Evolutionary conservation across 1,140 invertebrate genomes (phyloP).

Genomic region (Diploscapter pachys): DNA sequence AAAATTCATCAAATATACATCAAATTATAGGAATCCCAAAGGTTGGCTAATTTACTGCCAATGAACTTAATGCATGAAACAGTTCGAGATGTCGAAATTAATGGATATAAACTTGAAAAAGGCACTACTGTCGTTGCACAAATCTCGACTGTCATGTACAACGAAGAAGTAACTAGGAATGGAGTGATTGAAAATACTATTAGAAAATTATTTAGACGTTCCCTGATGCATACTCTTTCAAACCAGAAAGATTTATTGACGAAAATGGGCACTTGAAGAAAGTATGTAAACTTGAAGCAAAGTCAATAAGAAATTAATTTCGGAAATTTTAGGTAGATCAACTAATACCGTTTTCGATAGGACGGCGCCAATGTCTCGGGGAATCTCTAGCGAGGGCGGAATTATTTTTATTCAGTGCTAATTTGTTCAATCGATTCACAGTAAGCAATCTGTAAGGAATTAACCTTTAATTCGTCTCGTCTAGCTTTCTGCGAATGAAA

Average conservation of each 20-base stretch:
- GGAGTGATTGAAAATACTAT: neutral
- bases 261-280: conserved; percentile 72
- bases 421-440: conserved; percentile 77
- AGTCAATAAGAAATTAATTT: neutral
- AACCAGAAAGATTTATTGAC: conserved; percentile 76
- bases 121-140: conserved; percentile 78
- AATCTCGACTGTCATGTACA: conserved; percentile 81
- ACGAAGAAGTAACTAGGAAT: conserved; percentile 62
- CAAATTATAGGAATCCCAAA: conserved; percentile 35
- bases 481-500: too few relatives aligned
- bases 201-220: conserved; percentile 64
- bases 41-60: conserved; percentile 31
- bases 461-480: too few relatives aligned
- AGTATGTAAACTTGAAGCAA: conserved; percentile 51
- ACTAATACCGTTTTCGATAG: conserved; percentile 85
- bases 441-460: neutral
- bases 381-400: conserved; percentile 85
- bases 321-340: conserved; percentile 70
- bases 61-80: conserved; percentile 24
- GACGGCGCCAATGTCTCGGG: conserved; percentile 78
- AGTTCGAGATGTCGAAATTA: conserved; percentile 68
- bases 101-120: conserved; percentile 73
- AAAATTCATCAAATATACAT: conserved; percentile 5
- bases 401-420: conserved; percentile 80
- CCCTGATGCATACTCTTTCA: conserved; percentile 78